phyloP scores from a whole-genome alignment of 35 echinoderm and acorn worm genomes.

The Heliocidaris erythrogramma region DNA sequence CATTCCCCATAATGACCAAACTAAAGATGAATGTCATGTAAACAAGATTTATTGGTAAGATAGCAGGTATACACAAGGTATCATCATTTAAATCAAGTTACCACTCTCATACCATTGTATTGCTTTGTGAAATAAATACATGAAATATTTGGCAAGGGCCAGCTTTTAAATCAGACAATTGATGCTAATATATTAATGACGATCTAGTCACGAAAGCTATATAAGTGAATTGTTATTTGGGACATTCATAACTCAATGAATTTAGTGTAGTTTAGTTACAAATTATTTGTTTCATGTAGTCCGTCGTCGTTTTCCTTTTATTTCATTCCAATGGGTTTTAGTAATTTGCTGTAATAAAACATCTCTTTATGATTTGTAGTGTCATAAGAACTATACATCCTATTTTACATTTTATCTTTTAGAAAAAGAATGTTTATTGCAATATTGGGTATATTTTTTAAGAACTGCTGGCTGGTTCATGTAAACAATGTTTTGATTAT shows the following conservation, averaged over 20 bases:
- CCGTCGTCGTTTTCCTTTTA: not conserved
- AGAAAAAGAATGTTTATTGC: not conserved
- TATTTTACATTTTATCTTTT: not conserved
- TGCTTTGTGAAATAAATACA: not conserved
- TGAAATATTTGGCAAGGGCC: not conserved
- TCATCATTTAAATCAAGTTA: not conserved
- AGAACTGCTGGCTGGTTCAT: conserved; percentile 5
- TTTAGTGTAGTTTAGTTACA: not conserved
- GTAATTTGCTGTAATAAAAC: not conserved
- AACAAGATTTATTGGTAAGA: not conserved
- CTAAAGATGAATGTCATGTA: not conserved
- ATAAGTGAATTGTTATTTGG: not conserved
- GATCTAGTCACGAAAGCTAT: not conserved
- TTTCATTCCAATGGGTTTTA: not conserved
- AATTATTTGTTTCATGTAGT: not conserved
- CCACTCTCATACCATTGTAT: not conserved
- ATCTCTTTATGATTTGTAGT: not conserved
- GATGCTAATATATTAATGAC: not conserved
- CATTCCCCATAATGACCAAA: not conserved
- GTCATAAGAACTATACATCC: not conserved
- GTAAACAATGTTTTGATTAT: not conserved
- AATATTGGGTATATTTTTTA: conserved; percentile 10
- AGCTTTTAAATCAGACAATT: not conserved
- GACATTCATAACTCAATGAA: not conserved
- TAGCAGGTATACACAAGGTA: not conserved